Conservation (phyloP, 2,113 vertebrate genomes). For the Holacanthus passer region DNA sequence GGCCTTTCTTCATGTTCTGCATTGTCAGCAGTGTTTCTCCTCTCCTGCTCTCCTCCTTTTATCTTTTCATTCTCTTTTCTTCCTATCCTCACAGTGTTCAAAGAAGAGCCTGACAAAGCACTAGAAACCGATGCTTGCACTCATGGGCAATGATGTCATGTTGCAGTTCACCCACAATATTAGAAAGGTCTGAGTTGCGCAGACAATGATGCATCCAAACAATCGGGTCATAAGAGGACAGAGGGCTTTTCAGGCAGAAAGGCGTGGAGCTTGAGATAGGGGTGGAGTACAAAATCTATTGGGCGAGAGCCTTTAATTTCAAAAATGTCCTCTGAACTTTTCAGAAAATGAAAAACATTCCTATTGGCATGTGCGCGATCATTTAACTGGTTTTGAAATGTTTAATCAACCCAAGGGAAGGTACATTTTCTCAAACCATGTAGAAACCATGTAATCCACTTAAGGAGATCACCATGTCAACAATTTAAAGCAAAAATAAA, state of each 20-base stretch:
- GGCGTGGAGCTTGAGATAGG: slow-evolving; percentile 4
- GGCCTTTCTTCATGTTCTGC: slow-evolving; percentile 3
- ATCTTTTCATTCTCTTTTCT: slow-evolving; percentile 11
- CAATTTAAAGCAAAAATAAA: not conserved
- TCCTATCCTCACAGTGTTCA: slow-evolving; percentile 43
- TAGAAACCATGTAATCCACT: slow-evolving; percentile 20
- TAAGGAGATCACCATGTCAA: not conserved
- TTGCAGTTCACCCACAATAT: slow-evolving; percentile 27
- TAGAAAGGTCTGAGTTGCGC: slow-evolving; percentile 6
- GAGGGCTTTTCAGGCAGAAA: not conserved
- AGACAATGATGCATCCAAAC: slow-evolving; percentile 30
- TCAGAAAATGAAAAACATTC: slow-evolving; percentile 23
- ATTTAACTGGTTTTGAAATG: slow-evolving; percentile 25
- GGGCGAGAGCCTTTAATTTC: slow-evolving; percentile 1
- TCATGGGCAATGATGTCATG: slow-evolving; percentile 57
- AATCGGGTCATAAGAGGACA: slow-evolving; percentile 11
- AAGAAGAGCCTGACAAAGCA: slow-evolving; percentile 42
- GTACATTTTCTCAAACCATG: not conserved
- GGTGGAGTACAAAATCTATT: slow-evolving; percentile 16
- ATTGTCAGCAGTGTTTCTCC: slow-evolving; percentile 18
- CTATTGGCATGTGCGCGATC: not conserved
- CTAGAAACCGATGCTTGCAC: slow-evolving; percentile 34
- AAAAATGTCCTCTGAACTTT: slow-evolving; percentile 11
- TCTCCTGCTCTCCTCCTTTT: slow-evolving; percentile 12
- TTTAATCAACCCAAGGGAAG: slow-evolving; percentile 26